Base-by-base conservation (phyloP, 2,113 vertebrate species). In the Microtus ochrogaster region DNA sequence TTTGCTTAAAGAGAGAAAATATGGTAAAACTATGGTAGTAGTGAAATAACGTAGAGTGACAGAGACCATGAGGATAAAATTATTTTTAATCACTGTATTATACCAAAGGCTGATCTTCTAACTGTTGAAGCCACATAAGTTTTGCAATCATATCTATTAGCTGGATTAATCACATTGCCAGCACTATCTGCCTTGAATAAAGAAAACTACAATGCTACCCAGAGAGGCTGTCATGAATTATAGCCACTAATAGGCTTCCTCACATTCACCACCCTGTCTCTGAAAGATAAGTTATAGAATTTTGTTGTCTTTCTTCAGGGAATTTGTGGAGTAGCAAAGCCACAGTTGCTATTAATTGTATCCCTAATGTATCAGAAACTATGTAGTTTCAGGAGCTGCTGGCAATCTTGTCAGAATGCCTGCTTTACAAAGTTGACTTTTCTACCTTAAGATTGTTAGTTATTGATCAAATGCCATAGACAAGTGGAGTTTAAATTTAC, bases 361-460 rank as follows among this genome's bases (percentile, higher is more conserved):
- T 44, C 70, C 58, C 92, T 84, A 85, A 95, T 68, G 74, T 89
- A 68, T 87, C 85, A 73, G 47, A 98, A 87, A 63, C 44, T 82
- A 39, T 24, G 41, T 84, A 65, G 92, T 96, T 96, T 96, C 82
- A 95, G 61, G 12, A 61, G 17, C 3, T 95, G 47, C 44, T 92
- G 52, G 28, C 13, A 74, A 77, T 83, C 49, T 78, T 95, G 49
- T 65, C 95, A 91, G 30, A 91, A 95, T 90, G 63, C 90, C 22
- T 91, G 49, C 44, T 91, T 97, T 95, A 82, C 78, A 82, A 89
- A 97, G 33, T 70, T 89, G 88, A 94, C 92, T 97, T 95, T 92
- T 96, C 58, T 70, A 87, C 68, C 66, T 70, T 68, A 14, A 94
- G 85, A 85, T 7, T 95, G 55, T 21, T 73, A 55, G 68, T 30